A percentile compares a stretch with the other conserved stretches of the same genome.
These are phyloP conservation scores for Phragmatobia fuliginosa DNA, from an alignment of 2,888 invertebrate genomes.

Conservation along the genomic window DNA sequence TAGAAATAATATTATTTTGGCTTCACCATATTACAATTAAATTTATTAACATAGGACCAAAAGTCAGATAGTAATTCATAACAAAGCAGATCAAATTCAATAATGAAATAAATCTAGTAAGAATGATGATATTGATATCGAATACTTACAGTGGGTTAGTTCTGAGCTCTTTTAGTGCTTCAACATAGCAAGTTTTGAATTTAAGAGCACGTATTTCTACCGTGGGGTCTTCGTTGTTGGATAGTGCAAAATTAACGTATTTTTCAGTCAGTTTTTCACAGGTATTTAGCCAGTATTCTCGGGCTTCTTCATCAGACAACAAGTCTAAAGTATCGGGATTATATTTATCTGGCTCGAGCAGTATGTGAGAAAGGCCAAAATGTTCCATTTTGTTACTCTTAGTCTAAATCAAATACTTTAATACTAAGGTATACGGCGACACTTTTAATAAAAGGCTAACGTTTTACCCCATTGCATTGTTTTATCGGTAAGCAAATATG, in stretches of 20 bases:
- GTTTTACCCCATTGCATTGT: slow-evolving; percentile 71
- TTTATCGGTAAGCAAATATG: slow-evolving; percentile 73
- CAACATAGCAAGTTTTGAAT: slow-evolving; percentile 94
- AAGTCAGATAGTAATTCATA: background rate
- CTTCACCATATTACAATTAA: background rate
- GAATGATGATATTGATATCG: background rate
- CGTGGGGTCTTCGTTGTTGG: slow-evolving; percentile 91
- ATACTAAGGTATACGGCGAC: slow-evolving; percentile 35
- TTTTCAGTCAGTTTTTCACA: slow-evolving; percentile 95
- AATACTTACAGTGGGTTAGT: slow-evolving; percentile 92
- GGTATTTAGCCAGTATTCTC: slow-evolving; percentile 96
- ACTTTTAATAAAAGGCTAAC: slow-evolving; percentile 60
- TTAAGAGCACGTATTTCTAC: slow-evolving; percentile 92
- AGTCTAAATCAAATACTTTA: slow-evolving; percentile 39
- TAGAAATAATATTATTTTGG: slow-evolving; percentile 1
- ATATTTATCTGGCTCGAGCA: slow-evolving; percentile 92
- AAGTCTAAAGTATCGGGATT: slow-evolving; percentile 97
- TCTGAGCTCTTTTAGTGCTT: slow-evolving; percentile 91
- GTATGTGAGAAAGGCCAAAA: slow-evolving; percentile 85
- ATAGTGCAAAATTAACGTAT: slow-evolving; percentile 93
- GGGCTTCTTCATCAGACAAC: slow-evolving; percentile 93
- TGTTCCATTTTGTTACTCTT: slow-evolving; percentile 74
- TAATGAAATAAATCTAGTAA: background rate
- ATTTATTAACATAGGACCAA: background rate
- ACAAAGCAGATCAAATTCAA: background rate